Evolutionary conservation across 2,113 vertebrate genomes (phyloP).

Genomic region (Benitochromis conjunctus): DNA sequence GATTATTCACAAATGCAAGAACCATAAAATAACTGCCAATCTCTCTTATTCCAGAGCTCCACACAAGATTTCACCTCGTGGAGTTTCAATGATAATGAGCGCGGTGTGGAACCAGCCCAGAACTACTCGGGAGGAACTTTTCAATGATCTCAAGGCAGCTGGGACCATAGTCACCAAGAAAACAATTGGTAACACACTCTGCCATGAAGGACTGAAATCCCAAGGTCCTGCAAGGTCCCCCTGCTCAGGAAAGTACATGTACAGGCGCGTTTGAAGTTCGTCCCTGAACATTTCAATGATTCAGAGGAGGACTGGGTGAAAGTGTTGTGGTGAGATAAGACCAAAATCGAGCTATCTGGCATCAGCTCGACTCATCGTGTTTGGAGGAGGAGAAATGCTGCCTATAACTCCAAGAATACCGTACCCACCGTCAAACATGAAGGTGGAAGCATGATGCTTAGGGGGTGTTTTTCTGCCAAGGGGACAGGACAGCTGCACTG

Average conservation of each 20-base stretch:
- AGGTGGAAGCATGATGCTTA: background rate
- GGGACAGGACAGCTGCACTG: background rate
- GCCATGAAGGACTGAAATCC: background rate
- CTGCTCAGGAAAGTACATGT: background rate
- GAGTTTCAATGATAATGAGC: background rate
- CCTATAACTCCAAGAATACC: background rate
- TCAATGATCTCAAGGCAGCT: background rate
- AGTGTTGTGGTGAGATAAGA: background rate
- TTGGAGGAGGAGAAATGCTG: background rate
- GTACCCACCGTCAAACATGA: background rate
- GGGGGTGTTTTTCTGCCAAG: background rate
- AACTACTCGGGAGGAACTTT: background rate
- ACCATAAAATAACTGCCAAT: background rate
- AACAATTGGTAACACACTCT: background rate
- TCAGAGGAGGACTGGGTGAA: background rate
- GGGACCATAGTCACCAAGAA: background rate
- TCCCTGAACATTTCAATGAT: background rate
- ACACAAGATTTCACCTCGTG: background rate
- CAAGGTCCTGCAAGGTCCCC: background rate
- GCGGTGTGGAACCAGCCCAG: background rate
- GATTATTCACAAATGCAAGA: background rate
- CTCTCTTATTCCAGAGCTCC: background rate
- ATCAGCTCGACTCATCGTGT: fast-evolving
- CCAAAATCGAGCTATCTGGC: background rate
- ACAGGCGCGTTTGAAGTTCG: background rate